Evolutionary conservation across 1,140 invertebrate genomes (phyloP).

Genomic region (Chironomus tepperi): DNA sequence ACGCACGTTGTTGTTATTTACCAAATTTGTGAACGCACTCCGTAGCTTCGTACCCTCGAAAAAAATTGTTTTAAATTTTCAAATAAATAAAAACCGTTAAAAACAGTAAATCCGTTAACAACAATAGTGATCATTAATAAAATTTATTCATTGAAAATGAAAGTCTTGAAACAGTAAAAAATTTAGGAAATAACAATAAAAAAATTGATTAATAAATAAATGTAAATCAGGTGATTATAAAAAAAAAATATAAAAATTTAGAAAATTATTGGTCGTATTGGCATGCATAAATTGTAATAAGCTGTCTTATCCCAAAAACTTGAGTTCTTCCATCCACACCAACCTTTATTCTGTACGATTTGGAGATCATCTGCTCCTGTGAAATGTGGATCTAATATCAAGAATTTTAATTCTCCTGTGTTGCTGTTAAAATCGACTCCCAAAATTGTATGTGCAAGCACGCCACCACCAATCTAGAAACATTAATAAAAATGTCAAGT

Average conservation of each 20-base stretch:
- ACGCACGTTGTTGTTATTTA: not conserved
- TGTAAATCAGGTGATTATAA: too few species aligned
- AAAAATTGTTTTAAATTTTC: not conserved
- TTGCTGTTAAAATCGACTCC: conserved; percentile 81
- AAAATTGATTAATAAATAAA: too few species aligned
- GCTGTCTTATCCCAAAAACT: conserved; percentile 88
- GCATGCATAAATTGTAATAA: conserved; percentile 93
- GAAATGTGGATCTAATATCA: conserved; percentile 98
- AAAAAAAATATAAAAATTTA: conserved; percentile 31
- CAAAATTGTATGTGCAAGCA: conserved; percentile 94
- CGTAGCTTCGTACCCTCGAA: not conserved
- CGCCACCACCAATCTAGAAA: conserved; percentile 66
- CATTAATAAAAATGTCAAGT: not conserved
- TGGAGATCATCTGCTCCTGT: conserved; percentile 70
- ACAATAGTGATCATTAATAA: not conserved
- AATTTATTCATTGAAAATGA: not conserved
- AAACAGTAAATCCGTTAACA: not conserved
- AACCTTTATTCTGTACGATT: conserved; percentile 69
- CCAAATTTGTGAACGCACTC: not conserved
- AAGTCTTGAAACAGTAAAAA: not conserved
- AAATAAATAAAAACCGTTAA: not conserved
- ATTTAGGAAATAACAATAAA: not conserved
- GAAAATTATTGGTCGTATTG: conserved; percentile 54
- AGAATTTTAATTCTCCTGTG: conserved; percentile 70
- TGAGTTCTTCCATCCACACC: conserved; percentile 88